Percentiles rank a stretch among this genome's conserved stretches.
phyloP scores from a whole-genome alignment of 2,797 vertebrate species.

The Rhinichthys osculus region DNA sequence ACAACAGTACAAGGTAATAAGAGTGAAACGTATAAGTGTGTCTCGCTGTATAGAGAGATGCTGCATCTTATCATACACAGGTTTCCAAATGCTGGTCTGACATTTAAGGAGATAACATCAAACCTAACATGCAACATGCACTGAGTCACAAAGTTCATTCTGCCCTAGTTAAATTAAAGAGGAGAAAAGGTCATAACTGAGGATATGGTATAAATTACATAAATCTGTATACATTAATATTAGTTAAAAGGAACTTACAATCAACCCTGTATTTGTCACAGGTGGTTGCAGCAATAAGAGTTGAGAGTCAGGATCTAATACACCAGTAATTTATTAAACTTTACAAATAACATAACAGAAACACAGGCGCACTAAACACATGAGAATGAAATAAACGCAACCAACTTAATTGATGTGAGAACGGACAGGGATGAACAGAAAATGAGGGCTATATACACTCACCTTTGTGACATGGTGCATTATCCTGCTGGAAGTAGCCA shows the following conservation, averaged over 20 bases:
- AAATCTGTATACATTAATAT: neutral
- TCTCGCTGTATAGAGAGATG: neutral
- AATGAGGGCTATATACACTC: too few species aligned
- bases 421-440: too few species aligned
- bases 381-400: neutral
- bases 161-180: conserved; percentile 24
- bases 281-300: neutral
- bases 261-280: neutral
- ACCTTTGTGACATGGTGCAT: too few species aligned
- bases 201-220: neutral
- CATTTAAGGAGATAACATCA: conserved; percentile 50
- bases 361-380: neutral
- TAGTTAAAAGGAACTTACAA: neutral
- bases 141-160: neutral
- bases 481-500: too few species aligned
- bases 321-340: neutral
- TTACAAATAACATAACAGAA: neutral
- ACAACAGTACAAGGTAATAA: conserved; percentile 3
- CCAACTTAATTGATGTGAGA: too few species aligned
- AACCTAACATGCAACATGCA: conserved; percentile 8
- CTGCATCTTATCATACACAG: neutral
- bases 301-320: neutral
- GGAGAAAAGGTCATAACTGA: conserved; percentile 10
- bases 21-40: conserved; percentile 17
- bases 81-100: conserved; percentile 12